Conservation (phyloP, 2,888 invertebrate species). For the Andrena marginata region DNA sequence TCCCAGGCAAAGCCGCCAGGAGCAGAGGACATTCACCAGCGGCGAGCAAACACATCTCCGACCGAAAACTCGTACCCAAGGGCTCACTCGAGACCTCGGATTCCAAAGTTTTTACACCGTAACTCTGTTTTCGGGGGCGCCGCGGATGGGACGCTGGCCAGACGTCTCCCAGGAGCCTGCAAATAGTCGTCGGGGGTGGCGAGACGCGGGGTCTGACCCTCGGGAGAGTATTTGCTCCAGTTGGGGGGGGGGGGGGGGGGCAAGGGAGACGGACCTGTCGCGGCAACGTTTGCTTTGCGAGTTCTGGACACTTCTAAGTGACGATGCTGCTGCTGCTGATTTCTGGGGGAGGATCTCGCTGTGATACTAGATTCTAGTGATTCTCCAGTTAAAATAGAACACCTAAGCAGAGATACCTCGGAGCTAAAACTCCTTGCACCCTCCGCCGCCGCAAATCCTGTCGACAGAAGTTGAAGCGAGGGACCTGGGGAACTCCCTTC, state of each 20-base stretch:
- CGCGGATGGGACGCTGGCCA: background rate
- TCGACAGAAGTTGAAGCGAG: no score
- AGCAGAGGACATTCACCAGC: constrained; percentile 69
- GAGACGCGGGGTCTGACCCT: background rate
- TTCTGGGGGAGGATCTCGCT: no score
- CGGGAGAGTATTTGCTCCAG: background rate
- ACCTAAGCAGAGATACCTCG: no score
- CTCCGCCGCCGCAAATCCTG: no score
- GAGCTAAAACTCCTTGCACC: no score
- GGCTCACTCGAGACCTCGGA: constrained; percentile 14
- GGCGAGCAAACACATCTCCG: constrained; percentile 46
- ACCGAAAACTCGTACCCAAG: constrained; percentile 17
- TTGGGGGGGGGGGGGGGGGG: background rate
- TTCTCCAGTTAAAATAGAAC: no score
- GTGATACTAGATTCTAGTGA: no score
- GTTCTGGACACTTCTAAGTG: no score
- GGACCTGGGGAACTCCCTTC: no score
- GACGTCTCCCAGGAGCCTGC: background rate
- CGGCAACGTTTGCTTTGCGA: no score
- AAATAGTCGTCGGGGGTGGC: background rate
- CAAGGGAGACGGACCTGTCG: background rate
- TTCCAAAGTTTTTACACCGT: constrained; percentile 1
- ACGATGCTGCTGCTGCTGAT: no score
- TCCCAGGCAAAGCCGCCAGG: constrained; percentile 70
- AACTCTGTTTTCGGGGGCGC: background rate